Conservation (phyloP, 2,797 vertebrate genomes). For the Pelobates cultripes region DNA sequence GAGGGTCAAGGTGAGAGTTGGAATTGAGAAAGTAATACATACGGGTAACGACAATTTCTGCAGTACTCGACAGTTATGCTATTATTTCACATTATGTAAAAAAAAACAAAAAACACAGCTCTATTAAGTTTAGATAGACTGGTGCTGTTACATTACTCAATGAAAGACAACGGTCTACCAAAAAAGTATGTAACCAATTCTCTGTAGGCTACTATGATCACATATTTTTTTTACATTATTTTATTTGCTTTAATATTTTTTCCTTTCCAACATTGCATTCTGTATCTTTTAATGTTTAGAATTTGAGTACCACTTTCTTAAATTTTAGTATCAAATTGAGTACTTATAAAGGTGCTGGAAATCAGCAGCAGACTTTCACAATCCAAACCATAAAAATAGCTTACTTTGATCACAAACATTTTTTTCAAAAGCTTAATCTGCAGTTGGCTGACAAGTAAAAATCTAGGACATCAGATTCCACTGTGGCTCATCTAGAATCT, state of each 20-base stretch:
- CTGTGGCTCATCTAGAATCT: constrained; percentile 4
- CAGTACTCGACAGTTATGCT: too few relatives aligned
- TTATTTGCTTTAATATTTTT: not conserved
- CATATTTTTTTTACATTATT: not conserved
- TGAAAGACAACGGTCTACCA: too few relatives aligned
- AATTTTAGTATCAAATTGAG: not conserved
- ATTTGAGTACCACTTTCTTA: not conserved
- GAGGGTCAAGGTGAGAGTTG: too few relatives aligned
- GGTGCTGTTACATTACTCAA: too few relatives aligned
- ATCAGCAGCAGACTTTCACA: not conserved
- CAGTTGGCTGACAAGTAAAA: constrained; percentile 1
- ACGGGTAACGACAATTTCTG: too few relatives aligned
- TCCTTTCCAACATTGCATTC: not conserved
- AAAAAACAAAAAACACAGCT: too few relatives aligned
- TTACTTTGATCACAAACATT: not conserved
- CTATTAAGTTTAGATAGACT: too few relatives aligned
- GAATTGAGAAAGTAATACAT: too few relatives aligned
- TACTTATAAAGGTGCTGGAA: too few relatives aligned
- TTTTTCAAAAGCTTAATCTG: not conserved
- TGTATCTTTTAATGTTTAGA: not conserved
- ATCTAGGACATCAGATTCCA: constrained; percentile 9
- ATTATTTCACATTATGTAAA: too few relatives aligned
- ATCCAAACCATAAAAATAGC: not conserved
- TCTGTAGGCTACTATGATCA: not conserved
- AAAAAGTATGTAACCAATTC: not conserved